Evolutionary conservation across 2,888 invertebrate genomes (phyloP).

Genomic region (Caenorhabditis sp.): DNA sequence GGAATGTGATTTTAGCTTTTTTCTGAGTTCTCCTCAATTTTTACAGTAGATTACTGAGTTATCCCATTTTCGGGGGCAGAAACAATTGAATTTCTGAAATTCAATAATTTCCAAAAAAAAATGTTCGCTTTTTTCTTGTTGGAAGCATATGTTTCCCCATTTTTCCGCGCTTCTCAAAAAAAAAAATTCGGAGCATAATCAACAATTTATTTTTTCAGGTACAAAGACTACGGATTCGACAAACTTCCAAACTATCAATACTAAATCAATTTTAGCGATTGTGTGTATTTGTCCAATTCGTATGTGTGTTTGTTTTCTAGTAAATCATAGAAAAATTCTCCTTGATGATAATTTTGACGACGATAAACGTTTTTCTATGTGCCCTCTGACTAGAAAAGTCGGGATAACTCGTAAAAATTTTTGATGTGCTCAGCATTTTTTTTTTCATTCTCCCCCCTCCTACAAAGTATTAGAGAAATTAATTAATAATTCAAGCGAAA

Average conservation of each 20-base stretch:
- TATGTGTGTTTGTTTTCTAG: background rate
- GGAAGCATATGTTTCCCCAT: background rate
- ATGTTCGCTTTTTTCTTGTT: background rate
- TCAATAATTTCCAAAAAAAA: background rate
- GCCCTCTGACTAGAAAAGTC: conserved; percentile 3
- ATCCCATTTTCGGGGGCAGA: background rate
- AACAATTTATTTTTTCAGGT: conserved; percentile 37
- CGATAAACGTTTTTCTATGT: background rate
- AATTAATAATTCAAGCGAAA: conserved; percentile 6
- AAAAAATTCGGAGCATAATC: background rate
- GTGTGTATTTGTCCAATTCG: conserved; percentile 2
- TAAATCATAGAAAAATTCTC: conserved; percentile 3
- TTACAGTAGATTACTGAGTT: background rate
- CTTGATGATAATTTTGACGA: conserved; percentile 8
- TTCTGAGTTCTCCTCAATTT: background rate
- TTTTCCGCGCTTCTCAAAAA: background rate
- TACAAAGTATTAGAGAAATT: background rate
- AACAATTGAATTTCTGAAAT: background rate
- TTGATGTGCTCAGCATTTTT: conserved; percentile 17
- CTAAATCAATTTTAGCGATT: conserved; percentile 23
- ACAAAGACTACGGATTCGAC: conserved; percentile 68
- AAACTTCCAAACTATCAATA: conserved; percentile 65
- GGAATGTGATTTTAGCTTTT: background rate
- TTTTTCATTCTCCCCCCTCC: conserved; percentile 1
- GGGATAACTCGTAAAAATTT: conserved; percentile 10